Conservation (phyloP, 2,113 vertebrate genomes). For the Crotalus helleri region DNA sequence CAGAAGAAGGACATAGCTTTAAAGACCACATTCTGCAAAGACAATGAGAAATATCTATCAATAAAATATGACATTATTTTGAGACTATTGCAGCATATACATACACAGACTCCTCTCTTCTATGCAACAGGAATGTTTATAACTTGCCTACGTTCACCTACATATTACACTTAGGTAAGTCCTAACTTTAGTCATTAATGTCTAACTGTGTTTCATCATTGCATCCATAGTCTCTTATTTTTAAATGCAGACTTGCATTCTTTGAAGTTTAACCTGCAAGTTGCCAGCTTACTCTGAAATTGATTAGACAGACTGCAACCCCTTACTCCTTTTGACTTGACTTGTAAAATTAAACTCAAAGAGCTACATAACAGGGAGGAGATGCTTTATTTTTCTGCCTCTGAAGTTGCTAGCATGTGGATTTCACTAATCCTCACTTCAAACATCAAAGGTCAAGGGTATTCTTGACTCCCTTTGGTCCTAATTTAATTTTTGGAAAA, state of each 20-base stretch:
- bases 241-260: slow-evolving; percentile 23
- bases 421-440: slow-evolving; percentile 62
- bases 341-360: slow-evolving; percentile 58
- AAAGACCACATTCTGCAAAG: slow-evolving; percentile 32
- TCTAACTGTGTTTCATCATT: slow-evolving; percentile 1
- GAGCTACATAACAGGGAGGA: slow-evolving; percentile 41
- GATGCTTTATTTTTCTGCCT: slow-evolving; percentile 33
- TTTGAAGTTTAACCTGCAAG: slow-evolving; percentile 47
- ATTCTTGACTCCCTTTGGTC: slow-evolving; percentile 53
- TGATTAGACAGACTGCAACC: slow-evolving; percentile 37
- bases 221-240: slow-evolving; percentile 22
- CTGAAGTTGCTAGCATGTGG: slow-evolving; percentile 52
- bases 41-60: background rate
- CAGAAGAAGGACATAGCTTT: slow-evolving; percentile 7
- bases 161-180: background rate
- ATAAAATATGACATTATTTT: background rate
- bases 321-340: slow-evolving; percentile 31
- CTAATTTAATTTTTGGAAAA: slow-evolving; percentile 54
- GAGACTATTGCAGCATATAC: background rate
- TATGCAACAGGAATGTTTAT: slow-evolving; percentile 16
- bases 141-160: background rate
- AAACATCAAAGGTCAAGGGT: slow-evolving; percentile 60
- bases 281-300: slow-evolving; percentile 21
- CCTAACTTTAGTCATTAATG: background rate
- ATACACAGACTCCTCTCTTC: slow-evolving; percentile 9